Percentiles rank a stretch among this genome's conserved stretches.
phyloP scores from a whole-genome alignment of 2,797 vertebrate species.

The Pelobates cultripes region DNA sequence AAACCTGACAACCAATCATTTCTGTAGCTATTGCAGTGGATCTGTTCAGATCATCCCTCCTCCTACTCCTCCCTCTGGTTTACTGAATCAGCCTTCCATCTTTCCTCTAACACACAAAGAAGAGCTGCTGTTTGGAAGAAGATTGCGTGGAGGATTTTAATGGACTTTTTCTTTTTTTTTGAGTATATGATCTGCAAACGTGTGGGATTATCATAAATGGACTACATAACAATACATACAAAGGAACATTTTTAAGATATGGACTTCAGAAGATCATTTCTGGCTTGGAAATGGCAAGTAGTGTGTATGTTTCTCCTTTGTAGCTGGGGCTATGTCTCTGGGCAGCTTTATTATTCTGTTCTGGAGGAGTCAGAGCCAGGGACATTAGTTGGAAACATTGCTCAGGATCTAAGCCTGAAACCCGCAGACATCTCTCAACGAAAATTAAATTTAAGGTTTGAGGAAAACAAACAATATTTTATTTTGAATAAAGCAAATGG shows the following conservation, averaged over 20 bases:
- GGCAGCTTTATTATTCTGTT: conserved; percentile 40
- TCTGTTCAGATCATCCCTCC: conserved; percentile 1
- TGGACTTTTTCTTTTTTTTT: conserved; percentile 62
- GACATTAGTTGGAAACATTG: conserved; percentile 45
- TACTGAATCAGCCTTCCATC: conserved; percentile 38
- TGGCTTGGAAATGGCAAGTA: conserved; percentile 50
- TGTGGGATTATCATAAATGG: conserved; percentile 85
- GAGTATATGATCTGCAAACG: conserved; percentile 81
- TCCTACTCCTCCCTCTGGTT: conserved; percentile 32
- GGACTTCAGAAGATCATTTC: conserved; percentile 22
- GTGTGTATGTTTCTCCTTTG: conserved; percentile 21
- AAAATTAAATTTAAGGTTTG: conserved; percentile 27
- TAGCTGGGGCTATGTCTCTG: conserved; percentile 47
- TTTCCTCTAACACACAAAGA: conserved; percentile 42
- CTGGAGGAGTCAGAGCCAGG: conserved; percentile 43
- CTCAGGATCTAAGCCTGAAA: conserved; percentile 36
- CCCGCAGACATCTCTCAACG: conserved; percentile 11
- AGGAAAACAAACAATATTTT: conserved; percentile 34
- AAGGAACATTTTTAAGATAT: conserved; percentile 45
- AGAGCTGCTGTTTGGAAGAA: conserved; percentile 47
- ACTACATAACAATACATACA: conserved; percentile 75
- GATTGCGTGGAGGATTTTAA: conserved; percentile 84
- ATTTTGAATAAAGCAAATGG: conserved; percentile 31
- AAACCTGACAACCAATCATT: conserved; percentile 10
- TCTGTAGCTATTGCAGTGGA: not conserved